Evolutionary conservation across 2,888 invertebrate genomes (phyloP).

Genomic region (Microchrysa polita): DNA sequence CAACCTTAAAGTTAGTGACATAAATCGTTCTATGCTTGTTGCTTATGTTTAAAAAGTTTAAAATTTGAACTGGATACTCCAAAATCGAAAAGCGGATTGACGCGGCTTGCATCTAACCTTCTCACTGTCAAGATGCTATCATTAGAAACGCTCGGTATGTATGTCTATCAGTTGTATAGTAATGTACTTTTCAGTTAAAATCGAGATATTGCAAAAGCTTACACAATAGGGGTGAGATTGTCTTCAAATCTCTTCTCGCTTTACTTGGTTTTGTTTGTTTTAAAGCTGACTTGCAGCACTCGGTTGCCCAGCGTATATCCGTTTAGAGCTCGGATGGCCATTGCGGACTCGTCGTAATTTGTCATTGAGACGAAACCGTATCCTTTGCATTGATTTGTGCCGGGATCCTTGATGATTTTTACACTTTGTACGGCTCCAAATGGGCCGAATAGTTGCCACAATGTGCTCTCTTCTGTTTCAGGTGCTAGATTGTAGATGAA

Average conservation of each 20-base stretch:
- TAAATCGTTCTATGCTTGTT: not conserved
- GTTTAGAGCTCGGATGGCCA: constrained; percentile 95
- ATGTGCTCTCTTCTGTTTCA: constrained; percentile 93
- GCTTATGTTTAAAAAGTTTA: not conserved
- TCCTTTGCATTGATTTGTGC: constrained; percentile 97
- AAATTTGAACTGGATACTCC: not conserved
- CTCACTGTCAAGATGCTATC: constrained; percentile 9
- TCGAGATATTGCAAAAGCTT: constrained; percentile 38
- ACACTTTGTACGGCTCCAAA: constrained; percentile 79
- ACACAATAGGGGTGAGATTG: not conserved
- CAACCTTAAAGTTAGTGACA: no score
- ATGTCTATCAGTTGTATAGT: constrained; percentile 8
- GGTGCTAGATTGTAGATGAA: constrained; percentile 96
- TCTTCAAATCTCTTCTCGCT: not conserved
- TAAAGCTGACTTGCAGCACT: constrained; percentile 97
- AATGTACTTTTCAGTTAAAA: constrained; percentile 25
- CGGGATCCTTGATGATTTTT: constrained; percentile 94
- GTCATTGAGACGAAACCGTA: constrained; percentile 99
- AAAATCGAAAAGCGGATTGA: constrained; percentile 7
- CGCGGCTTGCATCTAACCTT: not conserved
- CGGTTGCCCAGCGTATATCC: constrained; percentile 95
- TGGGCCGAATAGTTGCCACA: constrained; percentile 95
- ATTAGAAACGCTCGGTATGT: constrained; percentile 24
- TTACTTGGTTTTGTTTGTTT: constrained; percentile 83
- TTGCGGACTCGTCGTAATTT: constrained; percentile 96